Evolutionary conservation across 2,797 vertebrate genomes (phyloP), one percentile per base, ranked within the genome.

Genomic region (Rhinogobio ventralis): DNA sequence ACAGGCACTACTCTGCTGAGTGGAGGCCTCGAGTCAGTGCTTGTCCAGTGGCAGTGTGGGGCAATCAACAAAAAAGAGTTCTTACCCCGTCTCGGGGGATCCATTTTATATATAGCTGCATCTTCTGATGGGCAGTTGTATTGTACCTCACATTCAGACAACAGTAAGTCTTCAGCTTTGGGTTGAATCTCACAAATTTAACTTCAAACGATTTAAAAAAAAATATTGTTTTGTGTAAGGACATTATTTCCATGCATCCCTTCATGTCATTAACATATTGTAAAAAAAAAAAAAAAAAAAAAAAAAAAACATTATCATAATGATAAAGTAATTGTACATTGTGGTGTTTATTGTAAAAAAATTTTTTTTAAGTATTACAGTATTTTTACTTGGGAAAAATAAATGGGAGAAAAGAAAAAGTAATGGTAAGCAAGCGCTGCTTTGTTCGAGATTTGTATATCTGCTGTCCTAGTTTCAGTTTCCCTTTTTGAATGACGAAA

Each of bases 1-100:
- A 75, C 92, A 99, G 98, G 98, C 73, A 96, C 94, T 67, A 96
- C 94, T 86, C 91, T 99, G 82, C 90, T 99, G 92, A 99, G 97
- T 4, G 98, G 98, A 0, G 98, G 98, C 14, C 83, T 95, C 0
- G 98, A 99, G 88, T 96, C 97, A 0, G 98, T 99, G n/a, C 94
- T 99, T 0, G 95, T 99, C 23, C 96, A 97, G 90, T 99, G 98
- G 98, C 93, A 92, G 2, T 96, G 96, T 57, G 91, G 91, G 0
- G 92, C 94, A 0, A 94, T 96, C 19, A 93, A 90, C 67, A 94
- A 95, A 86, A 95, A 92, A 87, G 96, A 98, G 89, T 97, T 98
- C 86, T 94, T 99, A 46, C 98, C 98, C 4, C 97, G 98, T 0
- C 85, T 99, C 71, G 98, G 98, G 1, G 95, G 93, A 0, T 90